Base-by-base conservation (phyloP, 2,888 invertebrate genomes). In the Lobophora halterata region DNA sequence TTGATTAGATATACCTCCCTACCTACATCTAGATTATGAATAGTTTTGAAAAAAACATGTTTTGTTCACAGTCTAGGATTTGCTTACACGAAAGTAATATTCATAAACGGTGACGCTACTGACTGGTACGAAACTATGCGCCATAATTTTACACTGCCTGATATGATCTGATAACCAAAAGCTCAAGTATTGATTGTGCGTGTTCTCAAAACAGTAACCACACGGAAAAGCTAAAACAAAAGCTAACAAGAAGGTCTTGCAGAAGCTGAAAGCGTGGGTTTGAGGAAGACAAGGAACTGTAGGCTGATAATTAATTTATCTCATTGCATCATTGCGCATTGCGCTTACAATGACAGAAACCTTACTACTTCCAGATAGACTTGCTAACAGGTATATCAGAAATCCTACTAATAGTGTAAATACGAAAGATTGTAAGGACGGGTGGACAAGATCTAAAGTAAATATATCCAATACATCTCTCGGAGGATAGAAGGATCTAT, bases 131-230 rank as follows among this genome's bases (percentile, higher is more conserved):
- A 58, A 59, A 58, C 61, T 61, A 61, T 61, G 60, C 61, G 62
- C 62, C 64, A 66, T 70, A 66, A 69, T 66, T n/a, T 73, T 61
- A 72, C 70, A 70, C 70, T 71, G 65, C 69, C 74, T n/a, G n/a
- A n/a, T n/a, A n/a, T n/a, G n/a, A 75, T 77, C 76, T 60, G 73
- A 75, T 76, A 74, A 72, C 58, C 43, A 60, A 62, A 58, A 57
- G 65, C 59, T 66, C 63, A 56, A 61, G 64, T 71, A 75, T 75
- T 61, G 75, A 73, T 73, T 68, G 57, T 62, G 28, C 33, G 28
- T 49, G 55, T 63, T 55, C 52, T 57, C 57, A 52, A 59, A 47
- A 37, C 43, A 26, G 45, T 46, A 38, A 47, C 48, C 38, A 50
- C 53, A 55, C 51, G 52, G 43, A 55, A 55, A 35, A 49, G n/a